Evolutionary conservation across 2,113 vertebrate species (phyloP).

Genomic region (Pogona vitticeps): DNA sequence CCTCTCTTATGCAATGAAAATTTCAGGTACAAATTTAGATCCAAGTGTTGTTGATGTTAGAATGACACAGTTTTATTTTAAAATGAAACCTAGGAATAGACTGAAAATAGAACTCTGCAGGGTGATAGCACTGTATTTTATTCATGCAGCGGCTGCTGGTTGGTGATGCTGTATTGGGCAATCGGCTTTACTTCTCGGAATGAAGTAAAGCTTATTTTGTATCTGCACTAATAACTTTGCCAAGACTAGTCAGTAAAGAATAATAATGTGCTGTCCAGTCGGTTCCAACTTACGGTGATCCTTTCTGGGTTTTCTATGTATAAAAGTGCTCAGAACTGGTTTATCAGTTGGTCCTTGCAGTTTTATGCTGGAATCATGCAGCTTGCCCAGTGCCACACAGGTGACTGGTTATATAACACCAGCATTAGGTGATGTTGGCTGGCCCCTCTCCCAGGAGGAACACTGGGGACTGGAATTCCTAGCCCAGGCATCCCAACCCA

Average conservation of each 20-base stretch:
- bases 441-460: too few relatives aligned
- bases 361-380: too few relatives aligned
- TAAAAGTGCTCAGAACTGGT: too few relatives aligned
- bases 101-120: constrained; percentile 47
- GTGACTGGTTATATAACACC: too few relatives aligned
- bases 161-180: not conserved
- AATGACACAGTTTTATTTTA: constrained; percentile 60
- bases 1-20: constrained; percentile 69
- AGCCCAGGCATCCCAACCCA: too few relatives aligned
- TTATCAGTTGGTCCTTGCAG: too few relatives aligned
- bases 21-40: constrained; percentile 75
- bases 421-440: too few relatives aligned
- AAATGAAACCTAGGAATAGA: constrained; percentile 68
- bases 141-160: constrained; percentile 5
- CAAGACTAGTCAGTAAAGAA: not conserved
- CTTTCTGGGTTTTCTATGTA: too few relatives aligned
- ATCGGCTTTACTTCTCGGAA: not conserved
- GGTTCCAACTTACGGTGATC: too few relatives aligned
- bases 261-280: too few relatives aligned
- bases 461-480: too few relatives aligned
- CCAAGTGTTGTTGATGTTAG: constrained; percentile 72
- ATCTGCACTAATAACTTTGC: not conserved
- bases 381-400: too few relatives aligned
- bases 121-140: constrained; percentile 2
- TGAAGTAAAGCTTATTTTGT: not conserved